Base-by-base conservation (phyloP, 2,888 invertebrate genomes). In the Erebia aethiops region DNA sequence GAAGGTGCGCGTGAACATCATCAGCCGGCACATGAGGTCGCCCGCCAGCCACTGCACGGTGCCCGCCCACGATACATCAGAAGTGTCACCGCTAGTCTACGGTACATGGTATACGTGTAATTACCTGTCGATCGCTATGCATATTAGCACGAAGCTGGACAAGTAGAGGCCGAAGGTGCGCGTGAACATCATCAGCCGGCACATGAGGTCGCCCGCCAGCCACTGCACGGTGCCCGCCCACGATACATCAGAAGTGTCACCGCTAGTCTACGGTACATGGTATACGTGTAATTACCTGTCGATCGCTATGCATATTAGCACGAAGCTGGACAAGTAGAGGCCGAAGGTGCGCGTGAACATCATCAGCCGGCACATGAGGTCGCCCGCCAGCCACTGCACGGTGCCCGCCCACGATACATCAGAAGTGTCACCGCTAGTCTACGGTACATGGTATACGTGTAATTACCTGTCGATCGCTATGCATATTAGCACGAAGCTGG, bases 151-250 rank as follows among this genome's bases (percentile, higher is more conserved):
- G 88, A 97, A 98, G 84, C 97, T 97, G 72, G 98, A 98, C 69
- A 98, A 94, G 88, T 96, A 98, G 9, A 98, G 94, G 0, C 98
- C 98, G 87, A 98, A 98, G 77, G 96, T 96, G 76, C 98, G 90
- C 80, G 97, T 97, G 92, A 98, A 98, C 84, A 97, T 96, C 96
- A 97, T 97, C 78, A 97, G 94, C 56, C 98, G 94, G 84, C 98
- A 98, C 94, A 97, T 95, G 10, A 95, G 92, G 87, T 98, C 98
- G 0, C 97, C 98, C 0, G 96, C 97, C 82, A 94, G 94, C 98
- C 98, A 98, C 79, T 95, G 95, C 67, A 98, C 98, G 1, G 98
- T 98, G 73, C 94, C 95, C 0, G 97, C 96, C 98, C 98, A 98
- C 78, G 95, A 97, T 70, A 98, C 95, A 97, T 96, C 69, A 98